Evolutionary conservation across 92 coral and sea anemone genomes (phyloP).

Genomic region (Paragorgia papillata): DNA sequence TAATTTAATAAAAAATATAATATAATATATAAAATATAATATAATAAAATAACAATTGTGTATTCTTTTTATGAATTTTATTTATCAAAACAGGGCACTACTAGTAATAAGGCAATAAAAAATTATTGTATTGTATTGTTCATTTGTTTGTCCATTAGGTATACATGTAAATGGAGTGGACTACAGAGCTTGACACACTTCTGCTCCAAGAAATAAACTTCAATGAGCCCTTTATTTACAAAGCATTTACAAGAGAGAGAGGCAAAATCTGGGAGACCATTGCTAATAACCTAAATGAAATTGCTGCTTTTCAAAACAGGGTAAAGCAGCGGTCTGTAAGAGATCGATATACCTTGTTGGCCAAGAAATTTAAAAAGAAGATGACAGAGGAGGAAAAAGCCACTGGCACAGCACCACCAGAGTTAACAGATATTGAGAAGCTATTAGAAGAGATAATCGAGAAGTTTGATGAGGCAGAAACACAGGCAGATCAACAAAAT

Average conservation of each 20-base stretch:
- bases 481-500: not conserved
- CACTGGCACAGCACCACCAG: conserved; percentile 42
- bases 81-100: no score
- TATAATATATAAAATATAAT: no score
- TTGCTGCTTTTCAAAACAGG: not conserved
- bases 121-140: no score
- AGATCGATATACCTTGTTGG: conserved; percentile 42
- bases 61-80: no score
- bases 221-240: not conserved
- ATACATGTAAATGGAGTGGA: no score
- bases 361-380: conserved; percentile 13
- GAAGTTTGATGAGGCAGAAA: not conserved
- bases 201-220: not conserved
- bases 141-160: no score
- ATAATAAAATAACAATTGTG: no score
- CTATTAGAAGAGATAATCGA: conserved; percentile 43
- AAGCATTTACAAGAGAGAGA: not conserved
- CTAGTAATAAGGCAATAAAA: no score
- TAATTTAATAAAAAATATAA: no score
- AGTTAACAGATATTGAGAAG: conserved; percentile 32
- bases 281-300: conserved; percentile 11
- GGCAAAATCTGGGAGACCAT: conserved; percentile 15
- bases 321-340: conserved; percentile 36
- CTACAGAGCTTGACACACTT: not conserved
- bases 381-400: conserved; percentile 54